These are phyloP conservation scores for Tridacna gigas DNA, from an alignment of 2,888 invertebrate species.

Conservation along the genomic window DNA sequence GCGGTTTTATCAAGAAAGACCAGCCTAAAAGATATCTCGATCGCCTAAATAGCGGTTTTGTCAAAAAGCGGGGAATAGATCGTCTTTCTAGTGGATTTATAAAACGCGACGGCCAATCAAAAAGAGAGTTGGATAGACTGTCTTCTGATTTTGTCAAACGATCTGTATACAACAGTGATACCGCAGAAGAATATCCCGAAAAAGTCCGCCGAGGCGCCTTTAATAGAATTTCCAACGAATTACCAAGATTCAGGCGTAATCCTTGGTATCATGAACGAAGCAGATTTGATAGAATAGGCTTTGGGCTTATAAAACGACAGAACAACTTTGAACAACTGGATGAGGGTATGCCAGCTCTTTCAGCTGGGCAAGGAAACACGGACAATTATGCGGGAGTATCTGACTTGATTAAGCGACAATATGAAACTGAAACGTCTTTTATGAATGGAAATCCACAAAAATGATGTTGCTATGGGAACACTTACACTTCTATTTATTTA, in stretches of 20 bases:
- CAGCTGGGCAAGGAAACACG: not conserved
- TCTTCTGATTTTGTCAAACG: conserved; percentile 34
- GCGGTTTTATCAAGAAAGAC: conserved; percentile 36
- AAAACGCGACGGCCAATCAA: conserved; percentile 10
- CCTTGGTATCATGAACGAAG: conserved; percentile 14
- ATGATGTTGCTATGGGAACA: no score
- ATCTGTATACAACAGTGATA: not conserved
- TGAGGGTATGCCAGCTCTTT: not conserved
- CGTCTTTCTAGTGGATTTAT: conserved; percentile 18
- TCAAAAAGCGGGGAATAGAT: conserved; percentile 18
- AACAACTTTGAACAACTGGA: not conserved
- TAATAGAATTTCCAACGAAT: not conserved
- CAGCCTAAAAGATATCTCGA: conserved; percentile 37
- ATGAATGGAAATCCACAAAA: conserved; percentile 17
- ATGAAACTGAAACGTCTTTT: conserved; percentile 9
- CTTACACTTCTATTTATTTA: no score
- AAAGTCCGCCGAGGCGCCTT: not conserved
- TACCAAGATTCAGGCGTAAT: conserved; percentile 23
- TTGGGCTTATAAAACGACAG: conserved; percentile 34
- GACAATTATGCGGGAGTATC: not conserved
- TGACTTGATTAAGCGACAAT: conserved; percentile 6
- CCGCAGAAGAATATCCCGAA: not conserved
- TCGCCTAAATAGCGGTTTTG: conserved; percentile 39
- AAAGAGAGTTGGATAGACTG: conserved; percentile 24
- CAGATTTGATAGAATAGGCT: conserved; percentile 32